Conservation (phyloP, 2,888 invertebrate species). For the Conops quadrifasciatus region DNA sequence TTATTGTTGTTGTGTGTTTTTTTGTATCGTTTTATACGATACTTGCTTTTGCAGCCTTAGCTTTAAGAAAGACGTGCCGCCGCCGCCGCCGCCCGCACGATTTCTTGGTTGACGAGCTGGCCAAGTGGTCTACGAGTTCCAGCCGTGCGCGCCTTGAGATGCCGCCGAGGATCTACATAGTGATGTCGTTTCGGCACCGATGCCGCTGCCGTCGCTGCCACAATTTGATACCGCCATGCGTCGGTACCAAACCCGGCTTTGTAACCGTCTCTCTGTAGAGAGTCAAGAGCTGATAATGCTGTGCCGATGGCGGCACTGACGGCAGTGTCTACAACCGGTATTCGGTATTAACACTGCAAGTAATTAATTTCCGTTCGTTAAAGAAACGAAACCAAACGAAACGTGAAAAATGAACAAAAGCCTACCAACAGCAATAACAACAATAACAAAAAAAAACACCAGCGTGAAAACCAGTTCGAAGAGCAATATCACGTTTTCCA, state of each 20-base stretch:
- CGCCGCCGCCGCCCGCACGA: neutral
- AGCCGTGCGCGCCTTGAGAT: neutral
- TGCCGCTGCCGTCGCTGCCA: neutral
- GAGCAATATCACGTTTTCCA: conserved; percentile 20
- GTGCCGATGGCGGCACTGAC: conserved; percentile 34
- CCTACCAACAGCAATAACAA: conserved; percentile 6
- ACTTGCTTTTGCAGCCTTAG: conserved; percentile 35
- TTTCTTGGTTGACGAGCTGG: conserved; percentile 9
- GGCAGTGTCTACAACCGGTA: conserved; percentile 27
- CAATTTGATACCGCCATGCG: neutral
- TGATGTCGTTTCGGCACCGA: too few relatives aligned
- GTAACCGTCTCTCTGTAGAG: too few relatives aligned
- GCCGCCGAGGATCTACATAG: neutral
- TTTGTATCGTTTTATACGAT: conserved; percentile 23
- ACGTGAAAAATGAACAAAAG: conserved; percentile 2
- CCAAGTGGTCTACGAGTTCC: neutral
- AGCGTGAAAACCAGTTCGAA: conserved; percentile 18
- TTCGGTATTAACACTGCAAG: conserved; percentile 45
- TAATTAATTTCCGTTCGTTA: conserved; percentile 48
- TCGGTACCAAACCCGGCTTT: conserved; percentile 35
- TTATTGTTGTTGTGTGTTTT: conserved; percentile 31
- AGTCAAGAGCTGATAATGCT: too few relatives aligned
- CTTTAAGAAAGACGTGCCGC: conserved; percentile 26
- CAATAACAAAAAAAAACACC: conserved; percentile 12
- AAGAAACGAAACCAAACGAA: conserved; percentile 1